These are phyloP conservation scores for Hyaena hyaena DNA, from an alignment of 2,113 vertebrate genomes.

Conservation along the genomic window DNA sequence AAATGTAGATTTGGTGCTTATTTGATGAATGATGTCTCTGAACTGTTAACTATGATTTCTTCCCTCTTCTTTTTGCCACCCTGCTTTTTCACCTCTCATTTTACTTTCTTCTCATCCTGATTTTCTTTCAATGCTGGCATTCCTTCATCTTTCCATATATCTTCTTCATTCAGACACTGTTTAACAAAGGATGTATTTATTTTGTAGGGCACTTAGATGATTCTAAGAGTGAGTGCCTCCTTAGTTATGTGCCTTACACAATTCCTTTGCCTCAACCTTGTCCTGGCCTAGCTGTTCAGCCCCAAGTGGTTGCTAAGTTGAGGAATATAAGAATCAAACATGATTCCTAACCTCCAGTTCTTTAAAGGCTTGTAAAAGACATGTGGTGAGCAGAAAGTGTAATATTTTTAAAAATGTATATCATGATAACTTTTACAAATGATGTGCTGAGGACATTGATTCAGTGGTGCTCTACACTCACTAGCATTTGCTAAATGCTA, in stretches of 20 bases:
- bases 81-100: accelerated
- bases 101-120: neutral
- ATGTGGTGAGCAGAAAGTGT: neutral
- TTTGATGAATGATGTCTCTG: neutral
- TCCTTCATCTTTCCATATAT: neutral
- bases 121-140: neutral
- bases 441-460: neutral
- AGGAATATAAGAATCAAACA: neutral
- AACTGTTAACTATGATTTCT: neutral
- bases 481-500: neutral
- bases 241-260: neutral
- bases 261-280: neutral
- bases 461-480: neutral
- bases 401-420: neutral
- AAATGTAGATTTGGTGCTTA: neutral
- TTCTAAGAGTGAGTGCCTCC: neutral
- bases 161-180: neutral
- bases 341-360: neutral
- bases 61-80: neutral
- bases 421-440: neutral
- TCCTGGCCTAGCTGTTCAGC: neutral
- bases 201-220: neutral
- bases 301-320: neutral
- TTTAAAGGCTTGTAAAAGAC: neutral
- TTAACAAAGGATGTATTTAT: neutral